phyloP scores from a whole-genome alignment of 2,888 invertebrate species.

The Nemotelus pantherinus region DNA sequence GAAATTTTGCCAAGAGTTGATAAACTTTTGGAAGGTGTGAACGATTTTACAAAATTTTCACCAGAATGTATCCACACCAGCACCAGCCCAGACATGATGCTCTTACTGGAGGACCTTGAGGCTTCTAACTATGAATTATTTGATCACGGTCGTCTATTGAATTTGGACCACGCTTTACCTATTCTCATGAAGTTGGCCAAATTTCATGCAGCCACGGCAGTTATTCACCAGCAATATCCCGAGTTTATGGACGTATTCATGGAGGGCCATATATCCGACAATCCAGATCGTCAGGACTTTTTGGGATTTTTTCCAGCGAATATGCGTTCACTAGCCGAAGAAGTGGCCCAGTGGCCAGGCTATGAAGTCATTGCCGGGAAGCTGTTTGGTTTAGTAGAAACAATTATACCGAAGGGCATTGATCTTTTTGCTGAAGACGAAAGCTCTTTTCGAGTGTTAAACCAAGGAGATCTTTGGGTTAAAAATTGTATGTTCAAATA shows the following conservation, averaged over 20 bases:
- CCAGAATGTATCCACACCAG: conserved; percentile 63
- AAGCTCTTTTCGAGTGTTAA: conserved; percentile 60
- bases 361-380: conserved; percentile 62
- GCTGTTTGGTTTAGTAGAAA: conserved; percentile 60
- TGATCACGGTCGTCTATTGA: conserved; percentile 67
- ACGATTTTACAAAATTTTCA: conserved; percentile 60
- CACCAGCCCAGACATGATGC: conserved; percentile 61
- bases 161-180: conserved; percentile 66
- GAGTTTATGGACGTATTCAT: conserved; percentile 59
- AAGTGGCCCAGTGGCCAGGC: conserved; percentile 61
- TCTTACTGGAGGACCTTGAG: conserved; percentile 69
- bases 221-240: conserved; percentile 57
- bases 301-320: conserved; percentile 62
- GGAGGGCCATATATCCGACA: conserved; percentile 61
- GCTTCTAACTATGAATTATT: conserved; percentile 68
- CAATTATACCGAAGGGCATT: conserved; percentile 59
- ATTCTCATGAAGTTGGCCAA: conserved; percentile 68
- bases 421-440: conserved; percentile 58
- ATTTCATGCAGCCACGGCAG: conserved; percentile 68
- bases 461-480: conserved; percentile 62
- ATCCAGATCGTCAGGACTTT: conserved; percentile 62
- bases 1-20: conserved; percentile 61
- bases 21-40: conserved; percentile 58
- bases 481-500: conserved; percentile 62
- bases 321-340: conserved; percentile 61